Percentiles rank a stretch among this genome's conserved stretches.
Conservation (phyloP, 2,888 invertebrate genomes). For the Thecophora atra region DNA sequence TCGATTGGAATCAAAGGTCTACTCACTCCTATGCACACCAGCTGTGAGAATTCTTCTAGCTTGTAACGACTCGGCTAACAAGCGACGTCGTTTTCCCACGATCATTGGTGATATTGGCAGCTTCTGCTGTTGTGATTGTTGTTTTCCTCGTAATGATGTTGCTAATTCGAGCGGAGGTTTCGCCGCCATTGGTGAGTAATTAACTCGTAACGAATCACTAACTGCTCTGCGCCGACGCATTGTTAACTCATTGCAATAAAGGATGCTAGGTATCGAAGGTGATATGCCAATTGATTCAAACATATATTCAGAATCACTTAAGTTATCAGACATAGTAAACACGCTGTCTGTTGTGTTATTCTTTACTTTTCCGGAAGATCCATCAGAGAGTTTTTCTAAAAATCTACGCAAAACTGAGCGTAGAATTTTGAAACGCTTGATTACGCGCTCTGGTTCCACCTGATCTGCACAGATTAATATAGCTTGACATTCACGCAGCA, state of each 20-base stretch:
- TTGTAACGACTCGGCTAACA: slow-evolving; percentile 6
- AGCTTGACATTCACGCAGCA: slow-evolving; percentile 61
- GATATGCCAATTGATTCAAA: slow-evolving; percentile 52
- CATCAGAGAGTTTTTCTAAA: slow-evolving; percentile 45
- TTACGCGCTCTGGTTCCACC: slow-evolving; percentile 55
- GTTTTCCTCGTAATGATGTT: background rate
- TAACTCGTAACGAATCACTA: slow-evolving; percentile 48
- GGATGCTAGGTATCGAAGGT: slow-evolving; percentile 54
- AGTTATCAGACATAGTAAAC: slow-evolving; percentile 48
- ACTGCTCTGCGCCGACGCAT: slow-evolving; percentile 38
- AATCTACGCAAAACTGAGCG: slow-evolving; percentile 58
- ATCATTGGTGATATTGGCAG: slow-evolving; percentile 19
- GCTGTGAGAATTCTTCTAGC: slow-evolving; percentile 25
- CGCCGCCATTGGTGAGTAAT: slow-evolving; percentile 45
- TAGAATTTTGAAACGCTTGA: slow-evolving; percentile 63
- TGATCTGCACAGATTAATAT: slow-evolving; percentile 58
- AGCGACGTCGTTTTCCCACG: background rate
- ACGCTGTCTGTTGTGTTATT: slow-evolving; percentile 16
- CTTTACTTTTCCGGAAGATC: slow-evolving; percentile 20
- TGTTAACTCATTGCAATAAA: slow-evolving; percentile 52
- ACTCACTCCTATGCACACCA: slow-evolving; percentile 58
- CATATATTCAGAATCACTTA: slow-evolving; percentile 46
- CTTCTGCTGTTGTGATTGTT: background rate
- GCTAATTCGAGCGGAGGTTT: slow-evolving; percentile 13
- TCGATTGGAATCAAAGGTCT: slow-evolving; percentile 12